Evolutionary conservation across 2,888 invertebrate species (phyloP), one percentile per base, ranked within the genome.

Genomic region (Noctua pronuba): DNA sequence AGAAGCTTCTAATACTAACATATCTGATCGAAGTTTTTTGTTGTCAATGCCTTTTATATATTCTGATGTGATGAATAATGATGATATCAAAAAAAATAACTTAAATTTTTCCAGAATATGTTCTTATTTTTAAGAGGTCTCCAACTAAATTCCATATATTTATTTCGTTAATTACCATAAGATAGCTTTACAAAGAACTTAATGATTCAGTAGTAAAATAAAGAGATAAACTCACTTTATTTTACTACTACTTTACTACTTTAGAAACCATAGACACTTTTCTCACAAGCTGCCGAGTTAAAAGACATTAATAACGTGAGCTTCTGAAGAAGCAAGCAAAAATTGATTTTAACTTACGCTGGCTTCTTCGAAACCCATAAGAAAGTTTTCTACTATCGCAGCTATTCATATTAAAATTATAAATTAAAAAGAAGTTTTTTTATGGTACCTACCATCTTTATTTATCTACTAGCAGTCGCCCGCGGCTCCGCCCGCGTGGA

Each of bases 1-100:
- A 64, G 75, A 89, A 86, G 90, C 88, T 91, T 91, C 91, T 87
- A 88, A 87, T 87, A 71, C 85, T 87, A 90, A 91, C 85, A 88
- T 88, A 88, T 87, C 84, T 76, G 77, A 78, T 87, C 52, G 68
- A 65, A 76, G 52, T 73, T 81, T 81, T 79, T 76, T 78, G 67
- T 49, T 58, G 68, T 62, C 66, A 68, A 10, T 41, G 28, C 28
- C 18, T 76, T 84, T 76, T 60, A 7, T n/a, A 7, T 66, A n/a
- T 46, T 11, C 28, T 31, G 5, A n/a, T 41, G 41, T 38, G 41
- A 66, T 31, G 41, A 65, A 64, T 49, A 38, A 60, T 35, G 24
- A 8, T 13, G 0, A 44, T 31, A 11, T n/a, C 8, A 2, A 44
- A 21, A 44, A 44, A 5, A n/a, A 28, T 2, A 13, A 24, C 2